Base-by-base conservation (phyloP, 1,140 invertebrate genomes). In the Bombus terrestris region DNA sequence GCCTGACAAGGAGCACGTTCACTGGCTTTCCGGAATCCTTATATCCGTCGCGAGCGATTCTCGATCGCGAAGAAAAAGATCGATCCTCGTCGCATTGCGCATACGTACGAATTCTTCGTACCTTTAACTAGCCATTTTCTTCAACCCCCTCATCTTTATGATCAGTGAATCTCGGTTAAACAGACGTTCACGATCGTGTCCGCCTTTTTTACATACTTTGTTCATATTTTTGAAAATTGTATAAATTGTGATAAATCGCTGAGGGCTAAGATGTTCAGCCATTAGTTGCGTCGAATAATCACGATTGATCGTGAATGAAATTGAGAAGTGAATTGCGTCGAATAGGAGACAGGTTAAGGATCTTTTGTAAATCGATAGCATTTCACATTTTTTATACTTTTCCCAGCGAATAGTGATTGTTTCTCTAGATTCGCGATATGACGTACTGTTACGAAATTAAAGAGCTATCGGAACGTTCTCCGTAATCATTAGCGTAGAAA, bases 11-110 rank as follows among this genome's bases (percentile, higher is more conserved):
- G 71, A 89, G 84, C 86, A 86, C 92, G 87, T 92, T 90, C 88
- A 86, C 80, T 87, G 62, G n/a, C 92, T 93, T 94, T 92, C 90
- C 91, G 92, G 92, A 94, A 94, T 93, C 90, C 90, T 86, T 77
- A 64, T 71, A 66, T 83, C n/a, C 74, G 53, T 57, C 62, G 73
- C 84, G 78, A 64, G 59, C 85, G 88, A 86, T 90, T 64, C 43
- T 72, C 66, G 78, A 90, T 88, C 81, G 76, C 41, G n/a, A n/a
- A 35, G 15, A 82, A 37, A 86, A 75, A 86, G 69, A 75, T 81
- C 66, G 78, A 86, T 79, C n/a, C 64, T 9, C 62, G 47, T 5
- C 41, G 32, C 41, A 5, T 32, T 41, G 32, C 32, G 18, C 18
- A 0, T 22, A 68, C 18, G 9, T 32, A 32, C 64, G n/a, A 25